These are phyloP conservation scores for Desmodus rotundus DNA, from an alignment of 2,113 vertebrate species.

Conservation along the genomic window DNA sequence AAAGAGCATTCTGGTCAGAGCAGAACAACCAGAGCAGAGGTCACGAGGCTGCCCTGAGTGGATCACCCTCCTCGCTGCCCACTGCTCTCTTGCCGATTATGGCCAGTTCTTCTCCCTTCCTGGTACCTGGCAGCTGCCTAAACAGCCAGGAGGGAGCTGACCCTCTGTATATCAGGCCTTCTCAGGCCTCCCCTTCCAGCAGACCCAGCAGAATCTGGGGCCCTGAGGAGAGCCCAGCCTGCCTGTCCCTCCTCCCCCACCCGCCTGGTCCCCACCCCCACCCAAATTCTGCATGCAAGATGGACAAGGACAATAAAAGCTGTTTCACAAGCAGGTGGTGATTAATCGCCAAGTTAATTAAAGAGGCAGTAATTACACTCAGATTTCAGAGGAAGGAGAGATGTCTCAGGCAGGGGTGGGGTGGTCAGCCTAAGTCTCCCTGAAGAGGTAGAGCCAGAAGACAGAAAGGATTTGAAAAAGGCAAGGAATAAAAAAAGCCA, in stretches of 20 bases:
- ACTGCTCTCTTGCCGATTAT: neutral
- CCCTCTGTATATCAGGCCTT: neutral
- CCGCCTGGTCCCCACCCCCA: neutral
- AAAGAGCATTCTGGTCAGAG: neutral
- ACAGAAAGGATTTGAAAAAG: conserved; percentile 13
- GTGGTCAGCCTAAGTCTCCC: conserved; percentile 30
- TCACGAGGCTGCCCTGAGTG: neutral
- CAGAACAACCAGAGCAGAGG: neutral
- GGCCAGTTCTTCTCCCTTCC: neutral
- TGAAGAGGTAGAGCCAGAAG: neutral
- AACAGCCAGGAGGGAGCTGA: neutral
- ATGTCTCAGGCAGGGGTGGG: conserved; percentile 18
- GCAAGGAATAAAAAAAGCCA: neutral
- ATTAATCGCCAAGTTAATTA: conserved; percentile 73
- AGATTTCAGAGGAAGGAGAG: conserved; percentile 38
- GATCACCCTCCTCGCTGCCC: neutral
- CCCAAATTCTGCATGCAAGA: neutral
- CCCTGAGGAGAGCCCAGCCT: neutral
- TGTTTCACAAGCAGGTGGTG: conserved; percentile 69
- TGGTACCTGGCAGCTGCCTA: neutral
- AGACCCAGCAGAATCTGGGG: too few species aligned
- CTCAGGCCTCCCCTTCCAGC: neutral
- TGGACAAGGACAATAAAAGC: conserved; percentile 66
- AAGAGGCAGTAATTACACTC: conserved; percentile 67
- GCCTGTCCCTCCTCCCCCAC: neutral